Evolutionary conservation across 1,140 invertebrate genomes (phyloP), one percentile per base, ranked within the genome.

Genomic region (Scaptodrosophila lebanonensis): DNA sequence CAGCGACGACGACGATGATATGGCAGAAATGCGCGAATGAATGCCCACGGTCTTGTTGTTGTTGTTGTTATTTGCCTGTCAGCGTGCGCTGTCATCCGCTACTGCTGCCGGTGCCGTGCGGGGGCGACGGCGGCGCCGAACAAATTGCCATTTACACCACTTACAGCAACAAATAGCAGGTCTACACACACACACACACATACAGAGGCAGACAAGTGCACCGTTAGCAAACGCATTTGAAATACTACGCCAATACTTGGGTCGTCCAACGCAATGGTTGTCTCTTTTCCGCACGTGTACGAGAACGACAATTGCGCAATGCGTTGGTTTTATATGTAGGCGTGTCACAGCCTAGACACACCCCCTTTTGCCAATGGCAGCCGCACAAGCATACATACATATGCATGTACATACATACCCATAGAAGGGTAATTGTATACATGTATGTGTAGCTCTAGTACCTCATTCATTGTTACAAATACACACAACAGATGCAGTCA

Each of bases 121-220:
- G 67, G 72, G 54, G 70, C 56, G 69, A 53, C 51, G 29, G 48
- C 43, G 38, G 18, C 52, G 35, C 44, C 53, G 36, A 53, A 66
- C 65, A 82, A 79, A 79, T 75, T 79, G 73, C 73, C 69, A 82
- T 77, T 76, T 76, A 76, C 67, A 76, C 71, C 75, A 79, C 73
- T 79, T 82, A 67, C 68, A 64, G 58, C 64, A 32, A 59, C 67
- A 69, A 51, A 35, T 40, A 66, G 17, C 45, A 39, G 32, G 4
- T 25, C 13, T 25, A 29, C 45, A 32, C 45, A 49, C 43, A 54
- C 59, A 63, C 35, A 47, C 53, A 60, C 52, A 60, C 3, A 5
- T 47, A 54, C 50, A 54, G 22, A 27, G 9, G 52, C 48, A 60
- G 16, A 30, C 17, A 20, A 15, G 1, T 18, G 12, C 22, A 8